phyloP scores from a whole-genome alignment of 1,140 invertebrate genomes.

The Saccostrea echinata region DNA sequence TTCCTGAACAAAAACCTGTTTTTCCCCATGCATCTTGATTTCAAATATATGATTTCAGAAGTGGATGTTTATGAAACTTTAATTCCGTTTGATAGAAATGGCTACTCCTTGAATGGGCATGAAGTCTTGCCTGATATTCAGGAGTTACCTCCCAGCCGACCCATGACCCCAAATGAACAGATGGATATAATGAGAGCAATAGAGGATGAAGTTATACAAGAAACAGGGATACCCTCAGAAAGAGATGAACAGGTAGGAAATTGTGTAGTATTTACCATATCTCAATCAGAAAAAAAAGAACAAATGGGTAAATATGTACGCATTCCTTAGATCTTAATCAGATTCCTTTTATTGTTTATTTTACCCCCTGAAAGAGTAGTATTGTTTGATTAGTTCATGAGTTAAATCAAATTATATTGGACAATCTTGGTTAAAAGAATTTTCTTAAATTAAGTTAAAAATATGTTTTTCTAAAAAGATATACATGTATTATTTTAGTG shows the following conservation, averaged over 20 bases:
- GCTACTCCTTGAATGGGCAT: slow-evolving; percentile 52
- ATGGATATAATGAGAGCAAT: slow-evolving; percentile 77
- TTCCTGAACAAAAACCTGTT: neutral
- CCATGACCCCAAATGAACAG: slow-evolving; percentile 79
- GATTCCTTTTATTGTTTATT: too few species aligned
- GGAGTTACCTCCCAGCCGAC: slow-evolving; percentile 73
- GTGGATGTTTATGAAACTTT: neutral
- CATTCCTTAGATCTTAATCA: too few species aligned
- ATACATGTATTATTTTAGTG: too few species aligned
- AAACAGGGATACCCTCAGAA: slow-evolving; percentile 69
- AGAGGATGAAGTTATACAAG: slow-evolving; percentile 70
- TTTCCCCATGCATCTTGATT: neutral
- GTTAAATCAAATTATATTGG: neutral
- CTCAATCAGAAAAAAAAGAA: neutral
- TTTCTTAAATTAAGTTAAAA: neutral
- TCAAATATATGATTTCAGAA: neutral
- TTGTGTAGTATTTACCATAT: neutral
- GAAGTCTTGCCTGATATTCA: slow-evolving; percentile 60
- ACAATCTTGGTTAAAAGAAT: neutral
- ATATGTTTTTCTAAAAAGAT: neutral
- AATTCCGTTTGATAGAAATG: slow-evolving; percentile 11
- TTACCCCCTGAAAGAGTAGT: too few species aligned
- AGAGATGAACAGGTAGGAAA: slow-evolving; percentile 75
- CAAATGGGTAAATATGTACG: neutral
- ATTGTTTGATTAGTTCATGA: too few species aligned